phyloP scores from a whole-genome alignment of 2,888 invertebrate species.

The Epirrhoe alternata region DNA sequence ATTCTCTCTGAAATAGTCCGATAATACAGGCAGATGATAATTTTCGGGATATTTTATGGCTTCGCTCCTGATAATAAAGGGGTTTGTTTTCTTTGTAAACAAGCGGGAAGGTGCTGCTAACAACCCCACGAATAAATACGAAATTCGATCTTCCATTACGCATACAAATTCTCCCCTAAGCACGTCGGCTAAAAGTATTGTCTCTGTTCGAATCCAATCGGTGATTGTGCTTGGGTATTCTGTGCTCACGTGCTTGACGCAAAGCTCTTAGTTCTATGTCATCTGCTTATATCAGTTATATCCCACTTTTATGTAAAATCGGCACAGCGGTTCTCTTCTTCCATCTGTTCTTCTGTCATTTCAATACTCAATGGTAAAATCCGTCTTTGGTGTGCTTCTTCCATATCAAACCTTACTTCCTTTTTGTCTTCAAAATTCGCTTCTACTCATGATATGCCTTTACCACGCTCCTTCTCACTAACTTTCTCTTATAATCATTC shows the following conservation, averaged over 20 bases:
- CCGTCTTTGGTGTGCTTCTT: too few species aligned
- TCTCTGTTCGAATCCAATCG: conserved; percentile 72
- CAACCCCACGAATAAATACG: conserved; percentile 84
- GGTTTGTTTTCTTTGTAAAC: conserved; percentile 84
- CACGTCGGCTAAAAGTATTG: conserved; percentile 67
- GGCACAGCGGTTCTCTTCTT: background rate
- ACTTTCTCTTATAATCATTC: too few species aligned
- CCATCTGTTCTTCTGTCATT: too few species aligned
- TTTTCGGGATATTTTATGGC: conserved; percentile 2
- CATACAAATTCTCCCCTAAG: conserved; percentile 78
- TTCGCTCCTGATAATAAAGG: conserved; percentile 61
- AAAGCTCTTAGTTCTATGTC: background rate
- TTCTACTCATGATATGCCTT: too few species aligned
- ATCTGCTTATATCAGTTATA: background rate
- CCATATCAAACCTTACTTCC: too few species aligned
- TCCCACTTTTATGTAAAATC: background rate
- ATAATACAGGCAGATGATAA: background rate
- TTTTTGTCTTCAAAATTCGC: too few species aligned
- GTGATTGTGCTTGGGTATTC: conserved; percentile 51
- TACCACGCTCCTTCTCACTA: too few species aligned
- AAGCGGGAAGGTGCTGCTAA: conserved; percentile 82
- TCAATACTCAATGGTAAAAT: too few species aligned
- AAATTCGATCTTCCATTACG: conserved; percentile 84
- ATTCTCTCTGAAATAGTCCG: background rate
- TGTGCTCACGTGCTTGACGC: conserved; percentile 1